A percentile compares a stretch with the other conserved stretches of the same genome.
Evolutionary conservation across 2,797 vertebrate genomes (phyloP).

Genomic region (Erpetoichthys calabaricus): DNA sequence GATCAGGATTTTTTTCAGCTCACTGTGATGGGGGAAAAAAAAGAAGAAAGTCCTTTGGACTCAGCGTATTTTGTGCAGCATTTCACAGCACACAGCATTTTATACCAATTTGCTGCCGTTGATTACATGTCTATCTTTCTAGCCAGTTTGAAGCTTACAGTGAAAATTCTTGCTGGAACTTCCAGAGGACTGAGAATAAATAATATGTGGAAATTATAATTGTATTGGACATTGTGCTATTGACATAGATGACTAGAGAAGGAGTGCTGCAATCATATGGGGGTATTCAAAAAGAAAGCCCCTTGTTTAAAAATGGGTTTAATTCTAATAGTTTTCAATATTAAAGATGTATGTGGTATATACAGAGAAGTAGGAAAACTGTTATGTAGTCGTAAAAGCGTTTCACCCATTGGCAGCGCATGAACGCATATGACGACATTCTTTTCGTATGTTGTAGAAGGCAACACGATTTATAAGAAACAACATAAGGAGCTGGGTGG

Average conservation of each 20-base stretch:
- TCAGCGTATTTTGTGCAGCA: constrained; percentile 28
- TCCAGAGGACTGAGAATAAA: constrained; percentile 15
- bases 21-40: constrained; percentile 19
- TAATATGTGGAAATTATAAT: background rate
- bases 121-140: constrained; percentile 36
- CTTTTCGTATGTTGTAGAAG: no score
- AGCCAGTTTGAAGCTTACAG: constrained; percentile 15
- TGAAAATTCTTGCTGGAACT: constrained; percentile 18
- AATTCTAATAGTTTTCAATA: no score
- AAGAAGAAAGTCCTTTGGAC: constrained; percentile 22
- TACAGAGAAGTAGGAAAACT: no score
- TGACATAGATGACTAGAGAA: no score
- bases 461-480: background rate
- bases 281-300: no score
- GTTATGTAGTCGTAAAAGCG: no score
- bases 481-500: background rate
- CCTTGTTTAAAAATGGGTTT: no score
- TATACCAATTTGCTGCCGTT: constrained; percentile 36
- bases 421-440: no score
- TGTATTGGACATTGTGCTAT: no score
- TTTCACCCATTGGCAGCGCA: no score
- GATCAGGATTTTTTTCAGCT: constrained; percentile 48
- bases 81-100: constrained; percentile 23
- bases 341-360: no score
- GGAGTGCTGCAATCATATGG: no score